These are phyloP conservation scores for Esox lucius DNA, from an alignment of 2,797 vertebrate species.

Conservation along the genomic window DNA sequence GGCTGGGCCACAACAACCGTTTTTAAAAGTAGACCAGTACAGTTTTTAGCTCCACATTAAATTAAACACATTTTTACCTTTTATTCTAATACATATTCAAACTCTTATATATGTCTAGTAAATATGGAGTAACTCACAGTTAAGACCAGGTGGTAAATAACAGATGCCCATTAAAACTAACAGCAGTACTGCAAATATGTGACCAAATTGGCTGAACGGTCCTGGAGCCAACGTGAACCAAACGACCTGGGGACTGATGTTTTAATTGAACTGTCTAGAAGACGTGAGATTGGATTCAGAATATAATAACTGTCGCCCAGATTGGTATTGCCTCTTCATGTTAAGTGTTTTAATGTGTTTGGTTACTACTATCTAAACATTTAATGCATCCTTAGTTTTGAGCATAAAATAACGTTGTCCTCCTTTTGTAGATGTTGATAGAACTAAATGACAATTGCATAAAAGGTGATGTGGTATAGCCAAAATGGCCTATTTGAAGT, in stretches of 20 bases:
- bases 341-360: neutral
- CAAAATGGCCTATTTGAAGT: neutral
- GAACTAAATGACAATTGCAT: neutral
- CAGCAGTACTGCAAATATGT: too few species aligned
- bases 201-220: neutral
- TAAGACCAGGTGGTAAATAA: neutral
- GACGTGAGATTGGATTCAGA: neutral
- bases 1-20: neutral
- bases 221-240: neutral
- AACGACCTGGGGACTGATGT: neutral
- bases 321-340: neutral
- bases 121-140: neutral
- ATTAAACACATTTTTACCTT: too few species aligned
- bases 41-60: neutral
- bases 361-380: neutral
- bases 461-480: neutral
- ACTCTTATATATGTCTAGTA: neutral
- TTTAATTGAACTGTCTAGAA: neutral
- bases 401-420: neutral
- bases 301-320: neutral
- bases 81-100: too few species aligned
- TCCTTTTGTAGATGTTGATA: neutral
- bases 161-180: neutral
- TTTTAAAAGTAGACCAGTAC: neutral
- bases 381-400: conserved; percentile 1